Evolutionary conservation across 1,140 invertebrate species (phyloP), one percentile per base, ranked within the genome.

Genomic region (Mya arenaria): DNA sequence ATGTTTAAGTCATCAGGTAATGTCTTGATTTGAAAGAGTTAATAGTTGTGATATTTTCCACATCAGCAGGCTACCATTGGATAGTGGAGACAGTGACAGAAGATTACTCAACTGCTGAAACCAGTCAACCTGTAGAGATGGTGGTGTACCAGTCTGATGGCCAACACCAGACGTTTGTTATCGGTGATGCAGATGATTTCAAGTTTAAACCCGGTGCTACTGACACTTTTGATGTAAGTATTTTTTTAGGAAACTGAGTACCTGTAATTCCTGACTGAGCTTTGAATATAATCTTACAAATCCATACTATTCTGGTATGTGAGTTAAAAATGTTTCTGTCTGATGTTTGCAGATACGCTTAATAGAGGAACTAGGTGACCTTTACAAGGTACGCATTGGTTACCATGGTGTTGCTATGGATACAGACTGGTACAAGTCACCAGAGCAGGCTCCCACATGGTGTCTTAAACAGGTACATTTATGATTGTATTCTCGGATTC

Each of bases 381-480:
- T 89, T 15, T 90, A 89, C 71, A 91, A 91, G 77, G 79, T 91
- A 1, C 80, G 90, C 1, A 77, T 91, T 74, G 90, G 89, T 37
- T 84, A 87, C 44, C 82, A 86, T 65, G 88, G 87, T 82, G 81
- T 87, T 62, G 79, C 72, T 13, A 60, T 77, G 52, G 80, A 83
- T 39, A 63, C 56, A 71, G 34, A 87, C 48, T 87, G 89, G 89
- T 80, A 85, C 44, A 41, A 81, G 25, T 82, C 86, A 63, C 65
- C 79, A 39, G 30, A 41, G 4, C 48, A 73, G 32, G 65, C 79
- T 52, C 71, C 79, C 66, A 68, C 84, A 37, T 90, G 89, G 89
- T 85, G 77, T 80, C 48, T 90, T 25, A 85, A 89, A 19, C 85
- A 88, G 84, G 89, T 90, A 56, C 2, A 60, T 10, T 48, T 13